phyloP scores from a whole-genome alignment of 92 coral and sea anemone genomes.

The Muricea muricata region DNA sequence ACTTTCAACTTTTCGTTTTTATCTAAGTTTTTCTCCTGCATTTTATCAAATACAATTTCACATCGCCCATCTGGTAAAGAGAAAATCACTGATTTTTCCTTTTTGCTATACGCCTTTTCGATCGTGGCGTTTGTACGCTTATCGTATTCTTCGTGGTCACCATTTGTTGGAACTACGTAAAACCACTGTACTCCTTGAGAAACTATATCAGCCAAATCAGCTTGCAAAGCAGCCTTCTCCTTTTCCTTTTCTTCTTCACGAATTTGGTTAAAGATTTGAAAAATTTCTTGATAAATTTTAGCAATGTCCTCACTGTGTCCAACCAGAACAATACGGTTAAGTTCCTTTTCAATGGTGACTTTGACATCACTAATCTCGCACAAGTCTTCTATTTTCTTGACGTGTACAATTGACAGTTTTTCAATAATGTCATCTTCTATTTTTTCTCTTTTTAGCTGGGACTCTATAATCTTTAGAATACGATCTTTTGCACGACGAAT shows the following conservation, averaged over 20 bases:
- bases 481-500: conserved; percentile 39
- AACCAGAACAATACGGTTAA: conserved; percentile 59
- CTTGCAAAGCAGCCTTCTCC: conserved; percentile 34
- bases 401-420: conserved; percentile 60
- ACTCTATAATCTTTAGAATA: conserved; percentile 44
- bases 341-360: conserved; percentile 42
- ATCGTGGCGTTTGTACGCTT: conserved; percentile 29
- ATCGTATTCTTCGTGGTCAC: neutral
- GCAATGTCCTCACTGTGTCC: conserved; percentile 63
- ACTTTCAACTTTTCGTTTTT: conserved; percentile 43
- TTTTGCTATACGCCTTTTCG: conserved; percentile 67
- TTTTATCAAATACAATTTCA: conserved; percentile 69
- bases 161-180: neutral
- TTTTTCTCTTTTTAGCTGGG: conserved; percentile 51
- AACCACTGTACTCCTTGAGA: conserved; percentile 74
- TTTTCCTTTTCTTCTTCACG: conserved; percentile 62
- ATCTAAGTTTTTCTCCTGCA: conserved; percentile 58
- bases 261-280: conserved; percentile 46
- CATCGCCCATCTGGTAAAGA: conserved; percentile 23
- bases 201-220: conserved; percentile 43
- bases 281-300: conserved; percentile 31
- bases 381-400: conserved; percentile 34
- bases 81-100: conserved; percentile 45
- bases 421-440: conserved; percentile 59
- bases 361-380: conserved; percentile 15